Evolutionary conservation across 1,140 invertebrate genomes (phyloP).

Genomic region (Episyrphus balteatus): DNA sequence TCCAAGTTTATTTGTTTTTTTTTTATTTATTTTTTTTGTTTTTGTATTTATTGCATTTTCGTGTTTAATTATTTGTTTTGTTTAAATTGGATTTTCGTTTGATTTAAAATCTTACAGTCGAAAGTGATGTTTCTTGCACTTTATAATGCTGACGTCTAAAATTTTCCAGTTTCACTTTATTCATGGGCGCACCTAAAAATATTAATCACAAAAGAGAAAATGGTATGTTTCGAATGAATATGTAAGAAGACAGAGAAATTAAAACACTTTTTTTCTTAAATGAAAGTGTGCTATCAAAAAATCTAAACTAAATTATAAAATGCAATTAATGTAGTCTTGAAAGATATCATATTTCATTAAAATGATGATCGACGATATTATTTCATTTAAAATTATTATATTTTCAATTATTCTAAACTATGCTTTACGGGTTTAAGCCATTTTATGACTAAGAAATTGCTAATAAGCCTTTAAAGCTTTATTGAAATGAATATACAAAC

Average conservation of each 20-base stretch:
- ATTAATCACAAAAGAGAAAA: conserved; percentile 1
- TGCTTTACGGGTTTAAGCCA: too few relatives aligned
- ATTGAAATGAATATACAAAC: too few relatives aligned
- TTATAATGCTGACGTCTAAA: conserved; percentile 51
- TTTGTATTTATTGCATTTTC: background rate
- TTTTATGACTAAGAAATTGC: too few relatives aligned
- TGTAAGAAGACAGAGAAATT: background rate
- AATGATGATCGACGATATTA: too few relatives aligned
- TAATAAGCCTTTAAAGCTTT: too few relatives aligned
- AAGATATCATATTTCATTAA: too few relatives aligned
- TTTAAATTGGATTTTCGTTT: background rate
- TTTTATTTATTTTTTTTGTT: conserved; percentile 1
- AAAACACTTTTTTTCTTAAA: too few relatives aligned
- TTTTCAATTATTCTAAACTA: too few relatives aligned
- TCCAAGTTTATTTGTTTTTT: background rate
- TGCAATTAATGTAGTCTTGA: too few relatives aligned
- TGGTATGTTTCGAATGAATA: background rate
- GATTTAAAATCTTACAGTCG: conserved; percentile 43
- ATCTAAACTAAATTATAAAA: too few relatives aligned
- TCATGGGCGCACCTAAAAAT: conserved; percentile 58
- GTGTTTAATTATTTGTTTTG: background rate
- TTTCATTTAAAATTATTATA: too few relatives aligned
- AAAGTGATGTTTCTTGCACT: conserved; percentile 65
- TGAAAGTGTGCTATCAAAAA: too few relatives aligned
- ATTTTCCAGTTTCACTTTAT: conserved; percentile 64